phyloP scores from a whole-genome alignment of 1,140 invertebrate genomes.

The Lepidostoma basale region DNA sequence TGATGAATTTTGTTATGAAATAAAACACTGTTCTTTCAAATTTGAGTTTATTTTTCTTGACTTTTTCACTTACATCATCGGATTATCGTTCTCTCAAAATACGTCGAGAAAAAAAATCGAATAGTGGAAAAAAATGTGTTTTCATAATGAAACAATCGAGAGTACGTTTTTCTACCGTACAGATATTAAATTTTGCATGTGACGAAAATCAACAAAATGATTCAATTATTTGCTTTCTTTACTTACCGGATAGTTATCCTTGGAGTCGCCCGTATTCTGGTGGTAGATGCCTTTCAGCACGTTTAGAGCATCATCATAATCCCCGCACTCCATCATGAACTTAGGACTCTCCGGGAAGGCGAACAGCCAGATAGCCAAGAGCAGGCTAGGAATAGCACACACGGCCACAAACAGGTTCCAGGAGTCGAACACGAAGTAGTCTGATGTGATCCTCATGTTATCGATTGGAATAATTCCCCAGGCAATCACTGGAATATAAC shows the following conservation, averaged over 20 bases:
- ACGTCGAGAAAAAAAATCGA: no score
- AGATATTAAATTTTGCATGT: no score
- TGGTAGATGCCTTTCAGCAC: slow-evolving; percentile 72
- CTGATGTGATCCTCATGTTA: slow-evolving; percentile 62
- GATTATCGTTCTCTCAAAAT: no score
- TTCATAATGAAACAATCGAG: no score
- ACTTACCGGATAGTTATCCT: slow-evolving; percentile 70
- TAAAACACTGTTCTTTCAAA: no score
- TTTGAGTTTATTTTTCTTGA: no score
- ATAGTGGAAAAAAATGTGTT: no score
- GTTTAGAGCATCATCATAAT: slow-evolving; percentile 72
- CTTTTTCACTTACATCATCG: no score
- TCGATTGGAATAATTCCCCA: slow-evolving; percentile 74
- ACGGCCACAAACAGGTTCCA: slow-evolving; percentile 78
- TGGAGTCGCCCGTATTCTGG: slow-evolving; percentile 71
- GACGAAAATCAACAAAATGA: no score
- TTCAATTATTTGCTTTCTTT: not conserved
- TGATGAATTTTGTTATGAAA: no score
- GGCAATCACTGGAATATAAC: slow-evolving; percentile 65
- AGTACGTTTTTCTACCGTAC: no score
- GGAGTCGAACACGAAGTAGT: slow-evolving; percentile 69
- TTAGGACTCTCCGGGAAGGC: slow-evolving; percentile 87
- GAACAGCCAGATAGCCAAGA: slow-evolving; percentile 71
- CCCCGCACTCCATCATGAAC: slow-evolving; percentile 78
- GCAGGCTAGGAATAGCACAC: slow-evolving; percentile 68